Evolutionary conservation across 2,888 invertebrate genomes (phyloP), one percentile per base, ranked within the genome.

Genomic region (Pristionchus mayeri): DNA sequence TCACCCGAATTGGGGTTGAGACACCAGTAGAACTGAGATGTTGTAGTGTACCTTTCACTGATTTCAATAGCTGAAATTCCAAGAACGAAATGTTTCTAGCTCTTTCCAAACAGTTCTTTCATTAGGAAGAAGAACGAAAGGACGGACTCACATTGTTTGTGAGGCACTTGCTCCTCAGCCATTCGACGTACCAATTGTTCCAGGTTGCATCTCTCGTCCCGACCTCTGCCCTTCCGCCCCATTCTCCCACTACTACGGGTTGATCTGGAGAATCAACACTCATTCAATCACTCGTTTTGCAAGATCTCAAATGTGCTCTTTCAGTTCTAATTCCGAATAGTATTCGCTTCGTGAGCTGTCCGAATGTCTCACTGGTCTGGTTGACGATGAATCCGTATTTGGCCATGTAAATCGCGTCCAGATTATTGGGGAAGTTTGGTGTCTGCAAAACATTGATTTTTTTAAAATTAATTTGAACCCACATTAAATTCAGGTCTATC

Each of bases 1-100:
- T 85, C 85, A 3, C 79, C 85, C 34, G 84, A 84, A 34, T 85
- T 85, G 30, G 85, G 85, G 30, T 85, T 85, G 44, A 85, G 79
- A 54, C 84, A 83, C 85, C 85, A 85, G 79, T 84, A 85, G 85
- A 85, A 85, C 57, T 85, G 57, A 44, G 27, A 21, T 40, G 7
- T 75, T 75, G n/a, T 67, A 11, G 16, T n/a, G n/a, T n/a, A n/a
- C n/a, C n/a, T n/a, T n/a, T n/a, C n/a, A n/a, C n/a, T n/a, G n/a
- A n/a, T n/a, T n/a, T n/a, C n/a, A n/a, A n/a, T n/a, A n/a, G n/a
- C n/a, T n/a, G n/a, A n/a, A n/a, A n/a, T n/a, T n/a, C n/a, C 67
- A 30, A 9, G 21, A 24, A 67, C 27, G 18, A n/a, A n/a, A n/a
- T n/a, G n/a, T n/a, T n/a, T n/a, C n/a, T n/a, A n/a, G n/a, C n/a